A percentile compares a stretch with the other conserved stretches of the same genome.
Conservation (phyloP, 2,113 vertebrate genomes). For the Pelusios castaneus region DNA sequence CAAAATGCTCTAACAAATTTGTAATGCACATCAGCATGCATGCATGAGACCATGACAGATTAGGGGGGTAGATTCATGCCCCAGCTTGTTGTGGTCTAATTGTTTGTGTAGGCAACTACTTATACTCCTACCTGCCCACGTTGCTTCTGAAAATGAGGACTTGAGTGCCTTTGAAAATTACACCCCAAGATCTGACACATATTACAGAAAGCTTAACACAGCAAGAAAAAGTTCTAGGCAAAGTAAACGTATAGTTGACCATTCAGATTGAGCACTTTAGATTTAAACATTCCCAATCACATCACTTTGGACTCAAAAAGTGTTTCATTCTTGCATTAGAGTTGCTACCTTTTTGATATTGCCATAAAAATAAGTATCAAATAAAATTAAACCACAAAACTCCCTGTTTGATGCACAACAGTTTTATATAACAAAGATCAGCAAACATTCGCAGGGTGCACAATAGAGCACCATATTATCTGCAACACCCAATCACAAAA, state of each 20-base stretch:
- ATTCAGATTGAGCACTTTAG: neutral
- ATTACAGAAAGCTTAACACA: conserved; percentile 56
- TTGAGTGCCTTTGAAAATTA: neutral
- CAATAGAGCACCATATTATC: neutral
- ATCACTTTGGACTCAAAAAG: neutral
- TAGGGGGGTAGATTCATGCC: neutral
- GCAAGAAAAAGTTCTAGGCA: conserved; percentile 51
- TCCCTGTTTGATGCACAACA: conserved; percentile 13
- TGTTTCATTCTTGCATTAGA: neutral
- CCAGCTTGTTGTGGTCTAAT: neutral
- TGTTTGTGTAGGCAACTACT: neutral
- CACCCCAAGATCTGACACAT: neutral
- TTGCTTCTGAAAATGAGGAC: neutral
- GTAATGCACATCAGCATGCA: neutral
- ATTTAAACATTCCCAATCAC: conserved; percentile 47
- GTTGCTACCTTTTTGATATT: conserved; percentile 29
- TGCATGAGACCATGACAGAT: neutral
- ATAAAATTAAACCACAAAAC: conserved; percentile 36
- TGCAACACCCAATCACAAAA: neutral
- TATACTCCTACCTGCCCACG: neutral
- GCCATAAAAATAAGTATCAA: conserved; percentile 42
- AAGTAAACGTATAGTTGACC: conserved; percentile 56
- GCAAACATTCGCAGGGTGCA: neutral
- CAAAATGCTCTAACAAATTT: neutral
- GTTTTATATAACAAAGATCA: neutral